A percentile compares a stretch with the other conserved stretches of the same genome.
phyloP scores from a whole-genome alignment of 2,888 invertebrate species.

The Suillia variegata region DNA sequence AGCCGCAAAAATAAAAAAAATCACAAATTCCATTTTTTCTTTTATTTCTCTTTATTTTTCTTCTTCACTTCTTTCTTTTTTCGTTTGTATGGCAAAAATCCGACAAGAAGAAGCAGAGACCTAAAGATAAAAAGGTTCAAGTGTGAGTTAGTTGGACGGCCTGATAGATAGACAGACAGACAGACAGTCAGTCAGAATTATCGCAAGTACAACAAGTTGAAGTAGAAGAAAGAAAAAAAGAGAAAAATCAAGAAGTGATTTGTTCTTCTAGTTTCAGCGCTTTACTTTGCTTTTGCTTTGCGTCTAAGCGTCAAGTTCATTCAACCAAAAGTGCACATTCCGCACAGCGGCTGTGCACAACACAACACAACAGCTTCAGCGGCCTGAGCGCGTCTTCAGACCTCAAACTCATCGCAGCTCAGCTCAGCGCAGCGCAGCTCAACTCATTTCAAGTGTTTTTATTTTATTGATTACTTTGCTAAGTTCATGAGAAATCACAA shows the following conservation, averaged over 20 bases:
- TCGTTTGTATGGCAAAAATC: neutral
- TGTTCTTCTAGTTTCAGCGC: neutral
- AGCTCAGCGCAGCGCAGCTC: too few relatives aligned
- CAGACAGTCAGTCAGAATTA: neutral
- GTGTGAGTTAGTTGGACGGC: neutral
- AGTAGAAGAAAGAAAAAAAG: too few relatives aligned
- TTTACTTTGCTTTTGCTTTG: neutral
- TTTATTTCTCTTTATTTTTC: neutral
- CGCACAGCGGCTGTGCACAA: neutral
- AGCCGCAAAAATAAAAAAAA: neutral
- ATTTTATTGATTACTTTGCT: neutral
- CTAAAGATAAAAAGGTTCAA: neutral
- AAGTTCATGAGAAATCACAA: neutral
- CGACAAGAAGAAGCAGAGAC: neutral
- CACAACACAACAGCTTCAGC: neutral
- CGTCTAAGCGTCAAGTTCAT: too few relatives aligned
- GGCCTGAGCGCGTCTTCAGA: too few relatives aligned
- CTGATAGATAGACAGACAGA: neutral
- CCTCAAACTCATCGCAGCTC: too few relatives aligned
- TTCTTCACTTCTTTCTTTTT: neutral
- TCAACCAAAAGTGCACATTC: too few relatives aligned
- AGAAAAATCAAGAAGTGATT: neutral
- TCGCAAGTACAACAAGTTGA: too few relatives aligned
- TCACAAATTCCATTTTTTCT: neutral
- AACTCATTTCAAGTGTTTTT: neutral